A percentile compares a stretch with the other conserved stretches of the same genome.
These are phyloP conservation scores for Tinea trinotella DNA, from an alignment of 2,888 invertebrate genomes.

Conservation along the genomic window DNA sequence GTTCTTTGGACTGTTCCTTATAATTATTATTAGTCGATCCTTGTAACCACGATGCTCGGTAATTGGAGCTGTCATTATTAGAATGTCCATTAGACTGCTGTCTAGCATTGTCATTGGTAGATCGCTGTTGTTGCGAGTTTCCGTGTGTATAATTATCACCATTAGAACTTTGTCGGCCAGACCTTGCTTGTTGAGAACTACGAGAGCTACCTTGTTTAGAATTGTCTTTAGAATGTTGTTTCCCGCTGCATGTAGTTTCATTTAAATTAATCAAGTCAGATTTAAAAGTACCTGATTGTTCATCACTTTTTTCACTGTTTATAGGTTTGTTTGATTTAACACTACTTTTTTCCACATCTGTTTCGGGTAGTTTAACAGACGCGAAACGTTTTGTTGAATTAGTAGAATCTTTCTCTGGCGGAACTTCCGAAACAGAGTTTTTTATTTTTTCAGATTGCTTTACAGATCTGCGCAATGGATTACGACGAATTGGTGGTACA, in stretches of 20 bases:
- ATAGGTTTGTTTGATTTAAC: background rate
- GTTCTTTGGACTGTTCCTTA: background rate
- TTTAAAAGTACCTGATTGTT: background rate
- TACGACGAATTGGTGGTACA: background rate
- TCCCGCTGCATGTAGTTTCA: background rate
- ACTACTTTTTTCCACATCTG: no score
- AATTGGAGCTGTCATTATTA: background rate
- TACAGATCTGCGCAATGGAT: background rate
- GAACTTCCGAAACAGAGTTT: background rate
- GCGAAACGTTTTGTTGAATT: background rate
- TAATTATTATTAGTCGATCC: background rate
- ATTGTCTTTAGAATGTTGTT: conserved; percentile 1
- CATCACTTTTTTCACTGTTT: background rate
- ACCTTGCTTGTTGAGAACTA: background rate
- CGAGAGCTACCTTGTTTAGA: background rate
- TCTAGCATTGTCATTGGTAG: background rate
- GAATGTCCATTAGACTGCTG: background rate
- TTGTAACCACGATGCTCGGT: background rate
- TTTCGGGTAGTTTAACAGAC: background rate
- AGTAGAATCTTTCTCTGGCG: background rate
- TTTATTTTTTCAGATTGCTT: background rate
- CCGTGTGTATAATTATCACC: background rate
- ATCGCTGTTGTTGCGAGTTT: background rate
- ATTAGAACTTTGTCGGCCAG: background rate
- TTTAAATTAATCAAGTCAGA: background rate